Base-by-base conservation (phyloP, 1,140 invertebrate species). In the Littorina saxatilis region DNA sequence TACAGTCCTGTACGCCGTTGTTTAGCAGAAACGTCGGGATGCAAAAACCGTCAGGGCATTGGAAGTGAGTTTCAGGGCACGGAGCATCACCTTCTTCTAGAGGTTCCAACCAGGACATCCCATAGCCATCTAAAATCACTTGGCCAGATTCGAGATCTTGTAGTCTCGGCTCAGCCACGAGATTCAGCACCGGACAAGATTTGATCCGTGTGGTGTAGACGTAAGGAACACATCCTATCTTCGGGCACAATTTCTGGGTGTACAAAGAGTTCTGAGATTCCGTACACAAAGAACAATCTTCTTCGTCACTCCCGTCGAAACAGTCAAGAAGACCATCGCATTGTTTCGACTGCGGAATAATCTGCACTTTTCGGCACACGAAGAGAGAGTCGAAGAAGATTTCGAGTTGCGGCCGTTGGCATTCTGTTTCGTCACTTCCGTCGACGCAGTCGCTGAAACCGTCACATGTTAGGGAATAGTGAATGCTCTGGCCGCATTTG, bases 251-350 rank as follows among this genome's bases (percentile, higher is more conserved):
- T 5, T 13, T 23, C n/a, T 68, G 29, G 27, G 35, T 5, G 35
- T 37, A 68, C 3, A 15, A 9, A 68, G 11, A 7, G 29, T 79
- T 1, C 68, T 66, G 3, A 9, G 35, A 23, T 13, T 7, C 75
- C 0, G 39, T 39, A 27, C 76, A 83, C 17, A 43, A 43, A 40
- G 47, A 68, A 37, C 82, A 83, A 43, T 80, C 78, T 55, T 76
- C 58, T 40, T 83, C 82, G 43, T 83, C 82, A n/a, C 68, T 75
- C 3, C 39, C 78, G 29, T 83, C 82, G 0, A 79, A 47, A 39
- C 82, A 83, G 40, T 83, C 82, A 7, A 52, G 77, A 15, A 72
- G 35, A 2, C 82, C 82, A 39, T 83, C 50, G 73, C 82, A 83
- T 5, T 52, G 39, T 35, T 9, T 17, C 27, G 32, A n/a, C 29